phyloP scores from a whole-genome alignment of 2,888 invertebrate genomes.

The Galerucella nymphaeae region DNA sequence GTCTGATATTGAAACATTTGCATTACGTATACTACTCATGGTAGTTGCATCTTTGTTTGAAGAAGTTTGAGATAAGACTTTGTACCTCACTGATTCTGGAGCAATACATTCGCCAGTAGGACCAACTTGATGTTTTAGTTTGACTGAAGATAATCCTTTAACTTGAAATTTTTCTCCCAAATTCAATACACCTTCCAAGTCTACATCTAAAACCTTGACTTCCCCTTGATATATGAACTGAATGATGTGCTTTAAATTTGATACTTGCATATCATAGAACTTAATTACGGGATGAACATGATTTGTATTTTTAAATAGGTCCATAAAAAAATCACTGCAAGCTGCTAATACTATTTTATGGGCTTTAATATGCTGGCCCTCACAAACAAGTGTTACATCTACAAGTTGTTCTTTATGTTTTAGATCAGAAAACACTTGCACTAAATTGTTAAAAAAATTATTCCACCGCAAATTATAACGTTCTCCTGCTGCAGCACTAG shows the following conservation, averaged over 20 bases:
- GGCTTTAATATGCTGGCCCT: slow-evolving; percentile 66
- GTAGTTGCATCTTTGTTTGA: background rate
- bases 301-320: slow-evolving; percentile 18
- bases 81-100: slow-evolving; percentile 3
- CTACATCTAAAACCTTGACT: slow-evolving; percentile 64
- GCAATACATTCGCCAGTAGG: background rate
- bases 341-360: slow-evolving; percentile 68
- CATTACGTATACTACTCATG: background rate
- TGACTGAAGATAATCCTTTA: slow-evolving; percentile 60
- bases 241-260: slow-evolving; percentile 64
- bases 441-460: slow-evolving; percentile 66
- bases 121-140: slow-evolving; percentile 41
- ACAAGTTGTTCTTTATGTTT: slow-evolving; percentile 63
- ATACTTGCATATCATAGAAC: slow-evolving; percentile 63
- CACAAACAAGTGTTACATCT: slow-evolving; percentile 66
- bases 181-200: slow-evolving; percentile 63
- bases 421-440: slow-evolving; percentile 65
- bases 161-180: slow-evolving; percentile 65
- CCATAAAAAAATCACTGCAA: slow-evolving; percentile 59
- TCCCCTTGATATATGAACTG: slow-evolving; percentile 68
- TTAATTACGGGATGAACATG: slow-evolving; percentile 63
- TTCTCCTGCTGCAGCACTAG: slow-evolving; percentile 34
- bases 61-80: background rate
- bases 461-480: slow-evolving; percentile 67
- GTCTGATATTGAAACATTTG: background rate